These are phyloP conservation scores for Aplochiton taeniatus DNA, from an alignment of 2,797 vertebrate genomes.

Conservation along the genomic window DNA sequence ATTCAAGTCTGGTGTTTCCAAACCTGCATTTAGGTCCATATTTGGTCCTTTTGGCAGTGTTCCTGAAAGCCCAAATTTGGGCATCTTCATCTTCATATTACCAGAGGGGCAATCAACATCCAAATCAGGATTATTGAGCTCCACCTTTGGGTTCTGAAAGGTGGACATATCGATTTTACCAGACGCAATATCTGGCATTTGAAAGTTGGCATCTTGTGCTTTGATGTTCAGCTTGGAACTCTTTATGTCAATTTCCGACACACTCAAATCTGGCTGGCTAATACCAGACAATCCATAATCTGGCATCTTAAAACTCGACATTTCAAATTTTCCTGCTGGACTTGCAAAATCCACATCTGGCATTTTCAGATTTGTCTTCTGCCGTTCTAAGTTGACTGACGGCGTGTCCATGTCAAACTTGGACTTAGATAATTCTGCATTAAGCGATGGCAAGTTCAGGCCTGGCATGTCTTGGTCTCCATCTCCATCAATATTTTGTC, in stretches of 20 bases:
- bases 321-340: slow-evolving; percentile 40
- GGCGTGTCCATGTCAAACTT: slow-evolving; percentile 33
- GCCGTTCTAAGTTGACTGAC: slow-evolving; percentile 7
- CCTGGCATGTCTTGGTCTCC: slow-evolving; percentile 29
- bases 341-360: slow-evolving; percentile 35
- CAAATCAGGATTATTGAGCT: background rate
- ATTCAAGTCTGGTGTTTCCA: slow-evolving; percentile 42
- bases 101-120: slow-evolving; percentile 23
- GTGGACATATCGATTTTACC: slow-evolving; percentile 33
- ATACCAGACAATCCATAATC: slow-evolving; percentile 23
- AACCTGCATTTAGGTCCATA: slow-evolving; percentile 34
- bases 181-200: slow-evolving; percentile 36
- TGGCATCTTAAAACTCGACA: slow-evolving; percentile 28
- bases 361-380: too few relatives aligned
- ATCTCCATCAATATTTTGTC: slow-evolving; percentile 19
- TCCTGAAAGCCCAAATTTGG: slow-evolving; percentile 48
- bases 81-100: slow-evolving; percentile 47
- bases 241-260: slow-evolving; percentile 30
- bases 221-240: slow-evolving; percentile 33
- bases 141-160: background rate
- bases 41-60: slow-evolving; percentile 46
- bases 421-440: slow-evolving; percentile 22
- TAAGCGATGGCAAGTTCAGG: slow-evolving; percentile 24
- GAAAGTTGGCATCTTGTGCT: slow-evolving; percentile 22
- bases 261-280: slow-evolving; percentile 11